phyloP scores from a whole-genome alignment of 53 echinoderm and acorn worm species.

The Arbacia lixula region DNA sequence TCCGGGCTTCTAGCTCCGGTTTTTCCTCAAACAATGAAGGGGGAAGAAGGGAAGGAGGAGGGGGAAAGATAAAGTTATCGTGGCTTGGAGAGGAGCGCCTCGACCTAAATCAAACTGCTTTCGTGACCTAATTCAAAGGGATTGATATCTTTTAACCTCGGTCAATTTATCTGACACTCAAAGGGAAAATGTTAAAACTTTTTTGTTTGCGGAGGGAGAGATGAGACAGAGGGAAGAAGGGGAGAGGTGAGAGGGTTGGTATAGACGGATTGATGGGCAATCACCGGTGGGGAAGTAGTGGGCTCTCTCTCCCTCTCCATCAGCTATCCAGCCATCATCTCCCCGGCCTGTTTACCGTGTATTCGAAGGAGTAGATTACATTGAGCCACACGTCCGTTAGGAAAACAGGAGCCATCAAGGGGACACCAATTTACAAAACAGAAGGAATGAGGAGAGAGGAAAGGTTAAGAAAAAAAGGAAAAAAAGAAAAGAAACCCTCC shows the following conservation, averaged over 20 bases:
- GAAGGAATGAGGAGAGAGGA: no score
- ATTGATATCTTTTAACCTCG: constrained; percentile 45
- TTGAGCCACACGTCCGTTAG: constrained; percentile 14
- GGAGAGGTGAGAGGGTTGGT: constrained; percentile 13
- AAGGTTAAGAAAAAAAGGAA: no score
- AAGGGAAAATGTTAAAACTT: constrained; percentile 39
- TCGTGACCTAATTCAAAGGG: constrained; percentile 37
- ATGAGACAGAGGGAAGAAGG: background rate
- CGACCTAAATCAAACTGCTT: constrained; percentile 38
- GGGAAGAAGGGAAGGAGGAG: no score
- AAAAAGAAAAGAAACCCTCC: constrained; percentile 17
- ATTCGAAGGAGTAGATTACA: constrained; percentile 18
- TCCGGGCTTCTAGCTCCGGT: no score
- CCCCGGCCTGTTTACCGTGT: constrained; percentile 27
- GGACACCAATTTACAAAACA: no score
- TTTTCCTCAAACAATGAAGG: no score
- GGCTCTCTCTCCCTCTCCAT: background rate
- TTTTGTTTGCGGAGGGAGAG: background rate
- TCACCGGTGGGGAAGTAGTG: constrained; percentile 25
- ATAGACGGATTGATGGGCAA: constrained; percentile 23
- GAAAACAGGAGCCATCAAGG: constrained; percentile 33
- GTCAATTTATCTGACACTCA: constrained; percentile 57
- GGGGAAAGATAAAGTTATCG: constrained; percentile 41
- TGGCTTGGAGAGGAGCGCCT: constrained; percentile 38
- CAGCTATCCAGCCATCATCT: constrained; percentile 23